Evolutionary conservation across 2,797 vertebrate genomes (phyloP), one percentile per base, ranked within the genome.

Genomic region (Pipistrellus pipistrellus): DNA sequence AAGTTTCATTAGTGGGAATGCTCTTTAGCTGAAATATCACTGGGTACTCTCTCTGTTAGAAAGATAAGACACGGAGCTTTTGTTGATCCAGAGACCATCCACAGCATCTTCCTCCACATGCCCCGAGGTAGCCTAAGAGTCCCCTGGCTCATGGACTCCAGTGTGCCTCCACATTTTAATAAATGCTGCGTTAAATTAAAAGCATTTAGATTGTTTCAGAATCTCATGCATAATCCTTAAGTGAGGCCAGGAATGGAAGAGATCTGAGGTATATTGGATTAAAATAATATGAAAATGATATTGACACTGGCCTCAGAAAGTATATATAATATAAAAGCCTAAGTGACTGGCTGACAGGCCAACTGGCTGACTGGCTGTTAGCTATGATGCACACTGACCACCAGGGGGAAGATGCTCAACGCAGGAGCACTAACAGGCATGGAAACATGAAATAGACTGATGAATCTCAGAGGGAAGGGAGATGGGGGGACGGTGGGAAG

Each of bases 241-340:
- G 27, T 48, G 17, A 90, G 35, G 9, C 41, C 30, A 66, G 88
- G 10, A 68, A 85, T 83, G n/a, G 17, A 73, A 20, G 27, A 51
- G 11, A 11, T n/a, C 32, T 83, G 30, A 25, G 20, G 3, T 9
- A 4, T 38, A 32, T 11, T 78, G 7, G 81, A 84, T 11, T 71
- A 86, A 91, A 94, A 90, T 78, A 17, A 84, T 41, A 84, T 11
- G 66, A 86, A 91, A 94, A 90, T 78, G 20, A 84, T 41, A 89
- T 7, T 71, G 38, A 32, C 38, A 38, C 8, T 86, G n/a, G 57
- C 27, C 23, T 91, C 44, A 68, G 57, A 72, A 73, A 21, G 3
- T 84, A 8, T 53, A 11, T 62, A 15, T 62, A 62, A 62, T 38
- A 27, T 68, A 46, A 27, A 44, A 62, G 2, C 35, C 44, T 18